These are phyloP conservation scores for Procambarus clarkii DNA, from an alignment of 1,140 invertebrate species.

Conservation along the genomic window DNA sequence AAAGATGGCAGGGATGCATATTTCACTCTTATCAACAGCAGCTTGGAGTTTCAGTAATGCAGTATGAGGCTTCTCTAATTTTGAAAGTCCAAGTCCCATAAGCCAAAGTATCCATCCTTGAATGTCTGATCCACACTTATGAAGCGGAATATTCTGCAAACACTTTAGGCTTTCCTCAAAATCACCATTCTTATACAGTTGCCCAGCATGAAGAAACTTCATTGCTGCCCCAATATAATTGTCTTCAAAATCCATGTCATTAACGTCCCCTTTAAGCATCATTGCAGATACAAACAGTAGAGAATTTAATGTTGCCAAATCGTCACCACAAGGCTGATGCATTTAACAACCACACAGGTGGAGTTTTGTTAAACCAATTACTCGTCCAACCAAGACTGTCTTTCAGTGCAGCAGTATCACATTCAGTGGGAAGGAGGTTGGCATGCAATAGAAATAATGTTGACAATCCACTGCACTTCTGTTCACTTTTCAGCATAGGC, in stretches of 20 bases:
- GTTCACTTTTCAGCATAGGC: background rate
- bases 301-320: background rate
- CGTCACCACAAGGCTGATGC: background rate
- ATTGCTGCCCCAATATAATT: conserved; percentile 7
- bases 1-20: conserved; percentile 38
- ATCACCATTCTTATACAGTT: conserved; percentile 21
- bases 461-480: conserved; percentile 13
- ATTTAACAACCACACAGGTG: conserved; percentile 29
- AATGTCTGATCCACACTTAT: conserved; percentile 4
- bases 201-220: conserved; percentile 17
- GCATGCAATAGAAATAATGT: conserved; percentile 29
- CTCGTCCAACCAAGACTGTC: background rate
- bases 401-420: background rate
- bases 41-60: conserved; percentile 48
- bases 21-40: conserved; percentile 28
- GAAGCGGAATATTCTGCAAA: background rate
- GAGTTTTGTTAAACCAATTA: background rate
- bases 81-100: conserved; percentile 24
- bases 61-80: conserved; percentile 38
- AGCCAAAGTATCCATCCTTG: conserved; percentile 48
- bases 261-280: background rate
- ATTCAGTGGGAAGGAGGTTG: conserved; percentile 31
- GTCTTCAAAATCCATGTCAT: background rate
- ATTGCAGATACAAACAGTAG: conserved; percentile 5
- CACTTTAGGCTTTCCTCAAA: conserved; percentile 2